Evolutionary conservation across 2,888 invertebrate genomes (phyloP).

Genomic region (Cordilura impudica): DNA sequence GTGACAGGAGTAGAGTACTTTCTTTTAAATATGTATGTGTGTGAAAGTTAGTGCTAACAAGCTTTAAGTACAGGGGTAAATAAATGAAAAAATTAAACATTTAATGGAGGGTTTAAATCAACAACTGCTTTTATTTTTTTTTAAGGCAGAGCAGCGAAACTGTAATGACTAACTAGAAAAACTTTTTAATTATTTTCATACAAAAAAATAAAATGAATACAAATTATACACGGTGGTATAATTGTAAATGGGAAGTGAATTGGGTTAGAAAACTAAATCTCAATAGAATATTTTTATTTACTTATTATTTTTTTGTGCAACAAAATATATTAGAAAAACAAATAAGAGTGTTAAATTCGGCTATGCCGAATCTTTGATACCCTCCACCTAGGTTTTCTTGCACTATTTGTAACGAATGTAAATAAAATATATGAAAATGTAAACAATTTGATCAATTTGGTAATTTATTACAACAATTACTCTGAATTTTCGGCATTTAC

Average conservation of each 20-base stretch:
- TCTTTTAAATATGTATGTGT: not conserved
- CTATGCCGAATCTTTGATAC: too few species aligned
- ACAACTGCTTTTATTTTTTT: not conserved
- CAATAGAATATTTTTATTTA: not conserved
- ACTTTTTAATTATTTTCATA: not conserved
- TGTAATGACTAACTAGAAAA: not conserved
- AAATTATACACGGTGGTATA: conserved; percentile 30
- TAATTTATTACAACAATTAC: too few species aligned
- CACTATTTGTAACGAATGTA: too few species aligned
- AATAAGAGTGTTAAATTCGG: too few species aligned
- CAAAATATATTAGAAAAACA: too few species aligned
- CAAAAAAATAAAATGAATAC: not conserved
- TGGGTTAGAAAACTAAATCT: conserved; percentile 24
- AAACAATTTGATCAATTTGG: too few species aligned
- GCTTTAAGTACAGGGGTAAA: not conserved
- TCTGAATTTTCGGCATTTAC: too few species aligned
- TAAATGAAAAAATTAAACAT: not conserved
- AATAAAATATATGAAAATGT: too few species aligned
- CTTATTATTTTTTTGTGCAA: too few species aligned
- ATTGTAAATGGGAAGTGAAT: conserved; percentile 31
- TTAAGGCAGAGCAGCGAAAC: not conserved
- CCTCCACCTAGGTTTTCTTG: too few species aligned
- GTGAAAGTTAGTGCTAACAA: not conserved
- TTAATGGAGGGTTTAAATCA: not conserved
- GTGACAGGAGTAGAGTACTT: conserved; percentile 21